Evolutionary conservation across 2,888 invertebrate genomes (phyloP).

Genomic region (Sphaerophoria taeniata): DNA sequence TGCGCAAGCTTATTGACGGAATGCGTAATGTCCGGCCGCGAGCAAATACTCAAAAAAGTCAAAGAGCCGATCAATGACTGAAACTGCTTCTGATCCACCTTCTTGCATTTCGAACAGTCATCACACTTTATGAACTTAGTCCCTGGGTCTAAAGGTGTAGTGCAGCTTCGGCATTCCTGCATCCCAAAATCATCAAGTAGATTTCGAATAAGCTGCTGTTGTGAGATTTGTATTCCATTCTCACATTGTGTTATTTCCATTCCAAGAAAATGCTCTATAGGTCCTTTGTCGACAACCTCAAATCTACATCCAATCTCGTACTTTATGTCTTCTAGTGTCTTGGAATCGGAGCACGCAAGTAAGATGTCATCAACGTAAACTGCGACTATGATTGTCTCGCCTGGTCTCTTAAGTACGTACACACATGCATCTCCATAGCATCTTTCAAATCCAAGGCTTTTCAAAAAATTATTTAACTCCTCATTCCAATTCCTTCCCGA

Average conservation of each 20-base stretch:
- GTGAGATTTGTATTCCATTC: conserved; percentile 39
- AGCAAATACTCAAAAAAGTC: conserved; percentile 8
- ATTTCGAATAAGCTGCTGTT: conserved; percentile 22
- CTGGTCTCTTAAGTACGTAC: not conserved
- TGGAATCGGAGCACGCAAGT: conserved; percentile 40
- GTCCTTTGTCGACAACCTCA: conserved; percentile 46
- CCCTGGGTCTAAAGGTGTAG: conserved; percentile 44
- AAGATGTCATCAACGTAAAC: conserved; percentile 59
- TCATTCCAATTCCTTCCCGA: not conserved
- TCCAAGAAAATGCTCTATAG: conserved; percentile 19
- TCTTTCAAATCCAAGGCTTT: conserved; percentile 37
- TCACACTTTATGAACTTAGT: conserved; percentile 34
- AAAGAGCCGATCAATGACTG: conserved; percentile 22
- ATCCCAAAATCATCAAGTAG: conserved; percentile 28
- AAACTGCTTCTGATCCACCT: conserved; percentile 18
- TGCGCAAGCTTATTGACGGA: not conserved
- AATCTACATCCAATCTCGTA: conserved; percentile 21
- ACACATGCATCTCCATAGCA: conserved; percentile 22
- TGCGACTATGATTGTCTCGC: conserved; percentile 30
- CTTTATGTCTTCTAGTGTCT: conserved; percentile 21
- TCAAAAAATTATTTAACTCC: not conserved
- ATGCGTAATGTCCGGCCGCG: conserved; percentile 23
- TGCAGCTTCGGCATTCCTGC: conserved; percentile 9
- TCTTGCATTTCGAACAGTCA: conserved; percentile 1
- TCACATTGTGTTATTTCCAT: conserved; percentile 30